A percentile compares a stretch with the other conserved stretches of the same genome.
These are phyloP conservation scores for Corythoichthys intestinalis DNA, from an alignment of 2,113 vertebrate genomes.

Conservation along the genomic window DNA sequence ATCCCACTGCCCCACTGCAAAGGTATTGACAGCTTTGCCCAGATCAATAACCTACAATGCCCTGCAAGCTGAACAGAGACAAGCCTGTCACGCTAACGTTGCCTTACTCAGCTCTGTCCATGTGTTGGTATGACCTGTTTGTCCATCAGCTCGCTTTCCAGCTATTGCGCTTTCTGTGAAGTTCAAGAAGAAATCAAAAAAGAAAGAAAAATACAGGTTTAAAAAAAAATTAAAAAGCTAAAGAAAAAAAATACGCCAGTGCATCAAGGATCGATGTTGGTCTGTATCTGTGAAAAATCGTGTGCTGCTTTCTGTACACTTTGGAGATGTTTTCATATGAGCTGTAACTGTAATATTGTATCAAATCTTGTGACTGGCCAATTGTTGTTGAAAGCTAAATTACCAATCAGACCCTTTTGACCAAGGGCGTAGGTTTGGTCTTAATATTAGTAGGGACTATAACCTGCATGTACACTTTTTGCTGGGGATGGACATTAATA, in stretches of 20 bases:
- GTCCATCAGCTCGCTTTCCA: conserved; percentile 69
- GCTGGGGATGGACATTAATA: too few relatives aligned
- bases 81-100: conserved; percentile 74
- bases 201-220: too few relatives aligned
- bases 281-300: conserved; percentile 70
- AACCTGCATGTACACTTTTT: too few relatives aligned
- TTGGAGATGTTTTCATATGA: conserved; percentile 68
- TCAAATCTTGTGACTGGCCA: conserved; percentile 62
- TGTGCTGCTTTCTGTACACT: conserved; percentile 73
- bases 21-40: conserved; percentile 62
- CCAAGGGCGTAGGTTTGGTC: too few relatives aligned
- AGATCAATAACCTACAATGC: conserved; percentile 72
- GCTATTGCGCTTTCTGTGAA: conserved; percentile 64
- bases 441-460: too few relatives aligned
- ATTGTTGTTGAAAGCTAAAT: conserved; percentile 58
- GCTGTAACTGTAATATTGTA: conserved; percentile 60
- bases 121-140: conserved; percentile 66
- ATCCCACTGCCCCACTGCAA: conserved; percentile 66
- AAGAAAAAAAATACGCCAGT: conserved; percentile 55
- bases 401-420: conserved; percentile 62
- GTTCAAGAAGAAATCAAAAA: not conserved
- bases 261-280: conserved; percentile 69
- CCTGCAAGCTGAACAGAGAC: conserved; percentile 72
- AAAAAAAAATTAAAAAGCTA: not conserved
- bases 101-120: conserved; percentile 76